phyloP scores from a whole-genome alignment of 2,113 vertebrate genomes.

The Gnathonemus longibarbis region DNA sequence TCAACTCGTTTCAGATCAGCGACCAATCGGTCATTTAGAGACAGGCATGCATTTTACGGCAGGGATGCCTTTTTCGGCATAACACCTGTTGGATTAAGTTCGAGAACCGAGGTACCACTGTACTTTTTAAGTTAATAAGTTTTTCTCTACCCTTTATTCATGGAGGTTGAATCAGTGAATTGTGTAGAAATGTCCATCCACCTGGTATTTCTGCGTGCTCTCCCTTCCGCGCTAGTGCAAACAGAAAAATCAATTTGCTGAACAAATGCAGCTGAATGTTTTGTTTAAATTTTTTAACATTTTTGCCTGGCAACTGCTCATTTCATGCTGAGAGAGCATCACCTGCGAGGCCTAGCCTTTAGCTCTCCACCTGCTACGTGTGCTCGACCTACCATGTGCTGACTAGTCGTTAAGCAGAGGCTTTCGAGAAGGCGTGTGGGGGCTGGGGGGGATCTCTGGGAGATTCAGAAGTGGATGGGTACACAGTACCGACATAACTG shows the following conservation, averaged over 20 bases:
- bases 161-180: not conserved
- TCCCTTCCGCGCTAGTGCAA: not conserved
- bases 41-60: no score
- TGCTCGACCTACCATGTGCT: not conserved
- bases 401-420: not conserved
- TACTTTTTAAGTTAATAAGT: not conserved
- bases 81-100: no score
- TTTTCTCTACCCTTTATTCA: not conserved
- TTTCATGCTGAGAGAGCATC: not conserved
- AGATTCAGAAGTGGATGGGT: not conserved
- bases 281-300: constrained; percentile 61
- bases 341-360: not conserved
- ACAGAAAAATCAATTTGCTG: constrained; percentile 39
- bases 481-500: not conserved
- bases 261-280: constrained; percentile 36
- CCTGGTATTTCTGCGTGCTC: not conserved
- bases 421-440: not conserved
- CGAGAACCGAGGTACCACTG: not conserved
- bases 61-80: no score
- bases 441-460: not conserved
- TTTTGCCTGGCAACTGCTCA: constrained; percentile 56
- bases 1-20: no score
- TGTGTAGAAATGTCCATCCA: not conserved
- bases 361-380: not conserved
- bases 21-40: no score